These are phyloP conservation scores for Aplidium turbinatum DNA, from an alignment of 23 tunicate species.

Conservation along the genomic window DNA sequence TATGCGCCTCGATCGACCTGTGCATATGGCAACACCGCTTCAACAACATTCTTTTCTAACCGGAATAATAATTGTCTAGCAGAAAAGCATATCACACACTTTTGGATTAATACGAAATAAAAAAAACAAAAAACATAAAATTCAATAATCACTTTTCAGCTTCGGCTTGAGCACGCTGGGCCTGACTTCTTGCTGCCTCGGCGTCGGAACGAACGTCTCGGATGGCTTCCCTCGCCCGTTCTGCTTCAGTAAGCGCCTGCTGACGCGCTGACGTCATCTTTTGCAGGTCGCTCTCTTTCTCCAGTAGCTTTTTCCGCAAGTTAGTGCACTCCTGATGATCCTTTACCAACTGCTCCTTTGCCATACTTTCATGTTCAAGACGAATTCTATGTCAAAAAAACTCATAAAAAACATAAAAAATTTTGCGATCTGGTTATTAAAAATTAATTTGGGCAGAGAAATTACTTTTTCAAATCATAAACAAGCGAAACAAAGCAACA, in stretches of 20 bases:
- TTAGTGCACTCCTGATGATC: constrained; percentile 50
- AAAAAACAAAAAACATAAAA: background rate
- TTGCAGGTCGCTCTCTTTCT: constrained; percentile 60
- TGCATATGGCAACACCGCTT: too few relatives aligned
- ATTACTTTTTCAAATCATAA: too few relatives aligned
- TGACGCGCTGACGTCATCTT: constrained; percentile 44
- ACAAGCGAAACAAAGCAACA: too few relatives aligned
- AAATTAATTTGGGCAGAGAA: too few relatives aligned
- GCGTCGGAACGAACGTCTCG: constrained; percentile 42
- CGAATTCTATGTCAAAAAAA: constrained; percentile 13
- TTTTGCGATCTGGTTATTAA: too few relatives aligned
- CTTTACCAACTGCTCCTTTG: constrained; percentile 28
- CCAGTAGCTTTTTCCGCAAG: constrained; percentile 49
- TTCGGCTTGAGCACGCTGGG: constrained; percentile 45
- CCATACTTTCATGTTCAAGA: constrained; percentile 34
- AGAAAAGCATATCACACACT: background rate
- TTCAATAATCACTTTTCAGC: constrained; percentile 41
- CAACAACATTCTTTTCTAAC: too few relatives aligned
- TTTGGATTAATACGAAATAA: background rate
- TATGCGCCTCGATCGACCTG: constrained; percentile 47
- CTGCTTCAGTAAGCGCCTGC: constrained; percentile 47
- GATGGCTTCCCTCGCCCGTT: constrained; percentile 51
- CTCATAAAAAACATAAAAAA: too few relatives aligned
- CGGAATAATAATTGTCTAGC: too few relatives aligned
- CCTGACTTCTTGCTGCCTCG: constrained; percentile 58